Evolutionary conservation across 2,888 invertebrate genomes (phyloP).

Genomic region (Physocephala rufipes): DNA sequence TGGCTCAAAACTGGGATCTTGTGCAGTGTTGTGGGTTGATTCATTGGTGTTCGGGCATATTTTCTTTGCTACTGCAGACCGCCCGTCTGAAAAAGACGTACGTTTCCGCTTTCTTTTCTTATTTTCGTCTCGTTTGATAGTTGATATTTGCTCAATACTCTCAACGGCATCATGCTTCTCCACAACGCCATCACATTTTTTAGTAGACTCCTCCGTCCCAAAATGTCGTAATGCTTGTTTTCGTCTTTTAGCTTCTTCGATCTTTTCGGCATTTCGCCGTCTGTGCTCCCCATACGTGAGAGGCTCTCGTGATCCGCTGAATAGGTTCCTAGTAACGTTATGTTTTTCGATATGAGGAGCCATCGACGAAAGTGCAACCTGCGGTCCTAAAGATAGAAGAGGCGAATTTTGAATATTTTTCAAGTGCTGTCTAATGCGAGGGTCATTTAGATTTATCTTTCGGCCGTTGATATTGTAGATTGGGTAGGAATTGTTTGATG

Average conservation of each 20-base stretch:
- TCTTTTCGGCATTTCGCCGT: slow-evolving; percentile 36
- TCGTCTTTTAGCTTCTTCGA: slow-evolving; percentile 7
- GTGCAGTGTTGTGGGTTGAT: slow-evolving; percentile 24
- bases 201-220: background rate
- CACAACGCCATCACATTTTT: too few relatives aligned
- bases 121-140: background rate
- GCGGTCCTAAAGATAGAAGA: background rate
- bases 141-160: background rate
- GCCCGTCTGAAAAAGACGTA: background rate
- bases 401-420: slow-evolving; percentile 39
- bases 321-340: background rate
- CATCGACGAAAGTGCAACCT: background rate
- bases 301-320: background rate
- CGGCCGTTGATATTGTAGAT: background rate
- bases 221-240: background rate
- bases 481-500: slow-evolving; percentile 9
- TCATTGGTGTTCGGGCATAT: background rate
- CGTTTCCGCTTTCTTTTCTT: background rate
- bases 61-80: background rate
- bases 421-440: slow-evolving; percentile 42
- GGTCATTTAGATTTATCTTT: slow-evolving; percentile 44
- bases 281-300: slow-evolving; percentile 45
- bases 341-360: background rate
- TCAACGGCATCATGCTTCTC: too few relatives aligned
- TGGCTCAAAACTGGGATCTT: background rate